Evolutionary conservation across 1,140 invertebrate species (phyloP), one percentile per base, ranked within the genome.

Genomic region (Pogonomyrmex barbatus): DNA sequence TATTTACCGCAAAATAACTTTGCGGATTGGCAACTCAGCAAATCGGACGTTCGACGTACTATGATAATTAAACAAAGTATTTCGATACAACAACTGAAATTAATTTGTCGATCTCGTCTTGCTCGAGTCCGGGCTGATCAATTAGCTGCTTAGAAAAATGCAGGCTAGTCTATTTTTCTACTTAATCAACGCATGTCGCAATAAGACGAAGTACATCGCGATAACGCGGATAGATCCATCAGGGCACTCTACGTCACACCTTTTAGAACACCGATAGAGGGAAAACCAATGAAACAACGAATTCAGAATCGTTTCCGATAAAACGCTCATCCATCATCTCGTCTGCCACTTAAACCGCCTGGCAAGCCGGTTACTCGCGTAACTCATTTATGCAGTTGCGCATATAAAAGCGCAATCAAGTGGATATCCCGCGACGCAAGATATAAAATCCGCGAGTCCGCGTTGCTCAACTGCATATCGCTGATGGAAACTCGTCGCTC

Each of bases 401-500:
- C 79, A 83, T 83, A 83, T 83, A 83, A 83, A 83, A 83, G 79
- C 79, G 79, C 79, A 83, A 83, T 83, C 79, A 83, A 83, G 68
- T 39, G 68, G 79, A 75, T 83, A 75, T 83, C 47, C 45, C 52
- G 47, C 79, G 79, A 83, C 79, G 42, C 68, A 58, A 24, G 24
- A 54, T 45, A 14, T 73, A 58, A 83, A 73, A 83, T 83, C 54
- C 79, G 58, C 30, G 67, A 36, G 67, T 73, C 50, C 12, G 17
- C 79, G 54, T 47, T 39, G 70, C 68, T 24, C 79, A 47, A 63
- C 62, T 39, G 33, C 67, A 73, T 82, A 73, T 73, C 68, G 68
- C 79, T 73, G 60, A 83, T 83, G 39, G 68, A 62, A 60, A 73
- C 52, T 33, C 78, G 67, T 78, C 45, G 47, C 47, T 52, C 63